Evolutionary conservation across 1,140 invertebrate genomes (phyloP).

Genomic region (Apis florea): DNA sequence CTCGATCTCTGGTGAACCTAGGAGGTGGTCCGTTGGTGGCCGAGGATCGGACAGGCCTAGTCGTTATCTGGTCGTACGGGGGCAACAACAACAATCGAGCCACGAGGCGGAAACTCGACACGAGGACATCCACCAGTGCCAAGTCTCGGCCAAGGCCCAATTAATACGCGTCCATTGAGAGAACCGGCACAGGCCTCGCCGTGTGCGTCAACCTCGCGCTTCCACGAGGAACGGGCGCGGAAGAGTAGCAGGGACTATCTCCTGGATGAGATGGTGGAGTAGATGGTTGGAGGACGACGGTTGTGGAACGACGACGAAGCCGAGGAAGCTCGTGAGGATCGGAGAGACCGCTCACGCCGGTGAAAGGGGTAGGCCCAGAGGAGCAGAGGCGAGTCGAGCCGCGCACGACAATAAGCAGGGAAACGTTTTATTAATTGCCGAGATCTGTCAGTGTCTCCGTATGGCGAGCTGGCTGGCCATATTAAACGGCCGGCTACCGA

Average conservation of each 20-base stretch:
- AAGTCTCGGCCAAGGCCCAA: constrained; percentile 70
- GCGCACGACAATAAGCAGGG: constrained; percentile 75
- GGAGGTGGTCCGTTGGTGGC: constrained; percentile 61
- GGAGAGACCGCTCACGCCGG: constrained; percentile 19
- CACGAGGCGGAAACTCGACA: constrained; percentile 76
- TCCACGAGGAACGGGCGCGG: constrained; percentile 6
- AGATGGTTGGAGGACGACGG: constrained; percentile 5
- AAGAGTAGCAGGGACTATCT: not conserved
- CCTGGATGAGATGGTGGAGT: not conserved
- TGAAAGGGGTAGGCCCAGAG: constrained; percentile 74
- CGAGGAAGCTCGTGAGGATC: not conserved
- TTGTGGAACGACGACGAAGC: not conserved
- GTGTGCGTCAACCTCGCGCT: not conserved
- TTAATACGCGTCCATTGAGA: constrained; percentile 77
- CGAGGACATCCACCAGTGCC: constrained; percentile 77
- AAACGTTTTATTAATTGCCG: constrained; percentile 79
- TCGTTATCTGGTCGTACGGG: constrained; percentile 60
- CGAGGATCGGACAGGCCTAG: constrained; percentile 42
- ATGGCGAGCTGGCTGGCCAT: constrained; percentile 64
- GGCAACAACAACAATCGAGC: constrained; percentile 68
- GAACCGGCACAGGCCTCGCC: constrained; percentile 45
- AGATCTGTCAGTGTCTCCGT: constrained; percentile 76
- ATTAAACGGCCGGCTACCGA: constrained; percentile 70
- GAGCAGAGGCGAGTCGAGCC: constrained; percentile 73
- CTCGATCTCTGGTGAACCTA: constrained; percentile 61